phyloP scores from a whole-genome alignment of 2,113 vertebrate species.

The Pelecanus crispus region DNA sequence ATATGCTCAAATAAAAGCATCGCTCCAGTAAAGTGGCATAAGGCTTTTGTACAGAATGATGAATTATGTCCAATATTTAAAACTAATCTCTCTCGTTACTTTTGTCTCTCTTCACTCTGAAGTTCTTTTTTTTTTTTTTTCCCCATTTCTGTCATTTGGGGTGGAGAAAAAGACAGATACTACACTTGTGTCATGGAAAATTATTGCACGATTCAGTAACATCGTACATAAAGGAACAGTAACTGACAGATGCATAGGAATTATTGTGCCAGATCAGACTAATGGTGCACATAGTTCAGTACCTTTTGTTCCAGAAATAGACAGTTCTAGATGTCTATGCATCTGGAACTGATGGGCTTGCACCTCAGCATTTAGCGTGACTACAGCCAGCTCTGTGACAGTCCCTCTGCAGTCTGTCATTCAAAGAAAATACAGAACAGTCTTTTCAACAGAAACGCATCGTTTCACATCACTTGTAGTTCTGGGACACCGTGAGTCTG shows the following conservation, averaged over 20 bases:
- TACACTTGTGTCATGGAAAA: neutral
- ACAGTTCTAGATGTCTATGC: neutral
- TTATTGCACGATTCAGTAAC: neutral
- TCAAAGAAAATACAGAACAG: neutral
- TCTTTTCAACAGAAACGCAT: neutral
- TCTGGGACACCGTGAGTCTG: neutral
- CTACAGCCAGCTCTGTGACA: neutral
- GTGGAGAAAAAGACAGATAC: neutral
- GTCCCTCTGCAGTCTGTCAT: neutral
- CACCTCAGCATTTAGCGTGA: neutral
- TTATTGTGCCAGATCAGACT: neutral
- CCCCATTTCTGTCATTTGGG: neutral
- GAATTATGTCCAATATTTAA: slow-evolving; percentile 19
- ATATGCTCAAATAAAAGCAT: slow-evolving; percentile 8
- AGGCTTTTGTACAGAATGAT: neutral
- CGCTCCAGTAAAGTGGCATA: neutral
- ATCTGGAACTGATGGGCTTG: neutral
- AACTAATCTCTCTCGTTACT: neutral
- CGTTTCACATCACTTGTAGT: neutral
- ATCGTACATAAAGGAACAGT: neutral
- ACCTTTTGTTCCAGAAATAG: neutral
- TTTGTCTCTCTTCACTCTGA: neutral
- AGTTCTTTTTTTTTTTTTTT: neutral
- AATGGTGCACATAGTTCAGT: neutral
- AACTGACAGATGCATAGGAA: neutral